Evolutionary conservation across 2,888 invertebrate species (phyloP), one percentile per base, ranked within the genome.

Genomic region (Aelia acuminata): DNA sequence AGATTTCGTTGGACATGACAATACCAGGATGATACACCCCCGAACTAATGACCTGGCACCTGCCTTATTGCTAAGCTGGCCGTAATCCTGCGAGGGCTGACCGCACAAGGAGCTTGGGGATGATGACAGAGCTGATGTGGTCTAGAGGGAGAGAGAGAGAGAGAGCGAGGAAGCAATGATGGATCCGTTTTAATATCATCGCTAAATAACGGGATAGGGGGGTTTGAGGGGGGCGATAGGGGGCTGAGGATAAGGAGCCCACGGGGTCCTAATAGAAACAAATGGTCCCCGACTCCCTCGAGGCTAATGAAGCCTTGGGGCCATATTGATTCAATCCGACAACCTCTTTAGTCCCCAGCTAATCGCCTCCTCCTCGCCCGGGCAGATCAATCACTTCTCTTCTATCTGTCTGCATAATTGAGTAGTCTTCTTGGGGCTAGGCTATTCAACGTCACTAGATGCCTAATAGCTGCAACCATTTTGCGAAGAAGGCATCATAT

Each of bases 101-200:
- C 63, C 63, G 63, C 63, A 70, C 63, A 70, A 70, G 35, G 7
- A 70, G 31, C 1, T 18, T 0, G 63, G 35, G 63, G 63, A 70
- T 70, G 63, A 70, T 70, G 63, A 70, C 63, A 57, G 13, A 26
- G 57, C 57, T 57, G 57, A 53, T 31, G 63, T n/a, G n/a, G n/a
- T n/a, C n/a, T n/a, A n/a, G n/a, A n/a, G n/a, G n/a, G n/a, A n/a
- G n/a, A n/a, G n/a, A n/a, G n/a, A n/a, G n/a, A n/a, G n/a, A n/a
- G n/a, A n/a, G n/a, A n/a, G 63, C 35, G 35, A 15, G 8, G 31
- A 22, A 20, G 63, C 63, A n/a, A 80, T 80, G 80, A 80, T 80
- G 80, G 80, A 80, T 80, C 80, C 80, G 43, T 80, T 80, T 80
- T 80, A 80, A 80, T 80, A 80, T 80, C 43, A 80, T 80, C 80